Conservation (phyloP, 2,888 invertebrate species). For the Hirtodrosophila trivittata region DNA sequence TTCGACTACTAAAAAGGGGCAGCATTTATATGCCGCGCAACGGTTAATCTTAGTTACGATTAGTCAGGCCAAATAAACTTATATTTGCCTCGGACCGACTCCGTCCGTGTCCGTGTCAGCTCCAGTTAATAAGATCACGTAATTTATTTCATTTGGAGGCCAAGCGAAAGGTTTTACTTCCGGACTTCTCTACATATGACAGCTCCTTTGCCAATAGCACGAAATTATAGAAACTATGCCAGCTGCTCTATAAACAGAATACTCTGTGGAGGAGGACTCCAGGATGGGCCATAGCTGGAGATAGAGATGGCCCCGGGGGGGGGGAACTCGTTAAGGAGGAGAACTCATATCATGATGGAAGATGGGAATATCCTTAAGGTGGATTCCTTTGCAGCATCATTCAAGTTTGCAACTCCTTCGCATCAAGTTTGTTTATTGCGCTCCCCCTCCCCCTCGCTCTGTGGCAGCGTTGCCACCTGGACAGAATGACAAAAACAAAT, state of each 20-base stretch:
- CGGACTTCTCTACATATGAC: neutral
- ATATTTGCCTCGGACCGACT: slow-evolving; percentile 48
- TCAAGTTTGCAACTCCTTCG: neutral
- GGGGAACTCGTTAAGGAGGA: too few species aligned
- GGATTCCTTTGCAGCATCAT: too few species aligned
- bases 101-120: slow-evolving; percentile 15
- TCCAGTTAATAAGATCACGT: slow-evolving; percentile 74
- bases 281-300: too few species aligned
- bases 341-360: too few species aligned
- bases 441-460: neutral
- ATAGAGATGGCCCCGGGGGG: too few species aligned
- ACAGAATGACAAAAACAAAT: too few species aligned
- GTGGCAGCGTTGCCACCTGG: neutral
- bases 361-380: neutral
- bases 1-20: slow-evolving; percentile 31
- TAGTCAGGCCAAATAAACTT: slow-evolving; percentile 71
- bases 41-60: slow-evolving; percentile 77
- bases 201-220: neutral
- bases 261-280: too few species aligned
- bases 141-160: slow-evolving; percentile 69
- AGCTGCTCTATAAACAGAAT: too few species aligned
- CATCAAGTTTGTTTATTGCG: neutral
- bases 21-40: slow-evolving; percentile 66
- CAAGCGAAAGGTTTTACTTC: slow-evolving; percentile 12
- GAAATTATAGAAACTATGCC: too few species aligned